Evolutionary conservation across 2,797 vertebrate species (phyloP).

Genomic region (Cynopterus sphinx): DNA sequence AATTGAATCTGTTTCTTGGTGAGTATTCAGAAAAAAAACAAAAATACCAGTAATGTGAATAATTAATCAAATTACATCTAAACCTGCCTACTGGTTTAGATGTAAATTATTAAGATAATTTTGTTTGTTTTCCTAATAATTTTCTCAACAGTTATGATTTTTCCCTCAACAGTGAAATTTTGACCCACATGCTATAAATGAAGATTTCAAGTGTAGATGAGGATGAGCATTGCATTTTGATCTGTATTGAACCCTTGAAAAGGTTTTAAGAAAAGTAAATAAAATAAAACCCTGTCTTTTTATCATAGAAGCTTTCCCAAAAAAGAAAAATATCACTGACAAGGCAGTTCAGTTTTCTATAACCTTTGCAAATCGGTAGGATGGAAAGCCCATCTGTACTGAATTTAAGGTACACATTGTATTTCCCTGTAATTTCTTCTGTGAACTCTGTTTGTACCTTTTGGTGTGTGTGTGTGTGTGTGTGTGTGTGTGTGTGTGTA

Average conservation of each 20-base stretch:
- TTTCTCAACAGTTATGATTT: background rate
- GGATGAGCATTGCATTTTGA: background rate
- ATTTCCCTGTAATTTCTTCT: conserved; percentile 39
- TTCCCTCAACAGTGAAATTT: background rate
- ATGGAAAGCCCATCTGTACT: background rate
- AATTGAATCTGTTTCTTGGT: background rate
- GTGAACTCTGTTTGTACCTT: conserved; percentile 43
- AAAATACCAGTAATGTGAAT: background rate
- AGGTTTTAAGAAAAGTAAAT: background rate
- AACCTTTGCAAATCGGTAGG: background rate
- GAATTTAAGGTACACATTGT: background rate
- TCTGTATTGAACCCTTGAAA: background rate
- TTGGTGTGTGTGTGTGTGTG: background rate
- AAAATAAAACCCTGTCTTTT: background rate
- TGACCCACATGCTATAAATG: background rate
- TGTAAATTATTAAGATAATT: background rate
- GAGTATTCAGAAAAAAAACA: background rate
- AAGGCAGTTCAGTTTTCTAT: conserved; percentile 43
- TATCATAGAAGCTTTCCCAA: background rate
- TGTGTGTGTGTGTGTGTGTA: too few species aligned
- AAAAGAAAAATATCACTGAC: conserved; percentile 15
- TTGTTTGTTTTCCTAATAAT: background rate
- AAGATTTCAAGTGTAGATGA: background rate
- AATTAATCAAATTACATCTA: background rate
- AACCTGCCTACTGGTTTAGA: background rate